Evolutionary conservation across 2,113 vertebrate species (phyloP).

Genomic region (Eurypyga helias): DNA sequence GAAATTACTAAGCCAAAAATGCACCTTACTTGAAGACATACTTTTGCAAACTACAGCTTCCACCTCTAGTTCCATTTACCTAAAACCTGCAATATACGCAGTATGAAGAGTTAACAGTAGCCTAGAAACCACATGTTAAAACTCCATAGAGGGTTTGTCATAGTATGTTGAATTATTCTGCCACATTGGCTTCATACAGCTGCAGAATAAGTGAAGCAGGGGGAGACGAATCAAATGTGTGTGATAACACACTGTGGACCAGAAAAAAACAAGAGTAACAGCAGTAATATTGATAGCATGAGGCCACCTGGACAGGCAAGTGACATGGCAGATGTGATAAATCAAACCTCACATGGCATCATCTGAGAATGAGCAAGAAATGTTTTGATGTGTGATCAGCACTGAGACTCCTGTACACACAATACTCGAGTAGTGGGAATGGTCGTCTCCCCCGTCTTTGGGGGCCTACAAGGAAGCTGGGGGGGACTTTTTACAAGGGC

Average conservation of each 20-base stretch:
- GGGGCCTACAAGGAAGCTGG: too few species aligned
- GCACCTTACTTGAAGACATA: not conserved
- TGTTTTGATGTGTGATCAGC: accelerated
- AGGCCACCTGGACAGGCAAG: not conserved
- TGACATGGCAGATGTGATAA: not conserved
- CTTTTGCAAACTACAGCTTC: not conserved
- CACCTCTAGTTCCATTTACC: not conserved
- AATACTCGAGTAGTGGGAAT: not conserved
- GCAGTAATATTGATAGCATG: not conserved
- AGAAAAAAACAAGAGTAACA: not conserved
- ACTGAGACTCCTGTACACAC: accelerated
- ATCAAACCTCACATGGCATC: not conserved
- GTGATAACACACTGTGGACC: not conserved
- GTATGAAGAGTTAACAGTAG: accelerated
- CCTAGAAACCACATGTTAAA: not conserved
- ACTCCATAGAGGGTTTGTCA: not conserved
- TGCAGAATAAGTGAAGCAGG: not conserved
- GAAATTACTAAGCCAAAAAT: not conserved
- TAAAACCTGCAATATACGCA: not conserved
- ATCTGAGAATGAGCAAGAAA: not conserved
- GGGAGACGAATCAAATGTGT: not conserved
- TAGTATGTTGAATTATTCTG: not conserved
- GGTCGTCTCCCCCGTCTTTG: too few species aligned
- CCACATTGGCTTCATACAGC: not conserved
- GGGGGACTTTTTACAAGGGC: too few species aligned